Conservation (phyloP, 2,888 invertebrate species). For the Melangyna quadrimaculata region DNA sequence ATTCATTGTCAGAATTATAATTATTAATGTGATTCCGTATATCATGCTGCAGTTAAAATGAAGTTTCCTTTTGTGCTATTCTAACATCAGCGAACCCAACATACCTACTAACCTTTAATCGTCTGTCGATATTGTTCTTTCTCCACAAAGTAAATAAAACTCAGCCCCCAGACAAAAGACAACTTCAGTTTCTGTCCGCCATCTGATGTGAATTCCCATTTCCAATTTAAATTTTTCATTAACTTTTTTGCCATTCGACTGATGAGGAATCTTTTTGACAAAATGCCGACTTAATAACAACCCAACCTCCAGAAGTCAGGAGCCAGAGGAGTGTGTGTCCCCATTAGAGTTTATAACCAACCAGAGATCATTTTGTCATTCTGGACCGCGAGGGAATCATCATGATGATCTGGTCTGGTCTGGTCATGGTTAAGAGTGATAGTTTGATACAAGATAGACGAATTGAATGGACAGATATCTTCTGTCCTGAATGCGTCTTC, state of each 20-base stretch:
- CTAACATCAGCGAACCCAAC: background rate
- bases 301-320: background rate
- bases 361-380: slow-evolving; percentile 46
- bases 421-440: slow-evolving; percentile 56
- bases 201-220: background rate
- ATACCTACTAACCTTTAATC: slow-evolving; percentile 13
- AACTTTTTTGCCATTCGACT: slow-evolving; percentile 48
- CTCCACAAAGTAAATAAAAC: slow-evolving; percentile 8
- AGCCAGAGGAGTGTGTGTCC: slow-evolving; percentile 6
- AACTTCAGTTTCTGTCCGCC: slow-evolving; percentile 12
- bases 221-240: slow-evolving; percentile 43
- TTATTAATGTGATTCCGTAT: slow-evolving; percentile 3
- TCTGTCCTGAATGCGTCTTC: slow-evolving; percentile 34
- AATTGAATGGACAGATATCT: slow-evolving; percentile 45
- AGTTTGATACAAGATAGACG: slow-evolving; percentile 56
- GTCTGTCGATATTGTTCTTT: slow-evolving; percentile 53
- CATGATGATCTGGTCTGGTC: background rate
- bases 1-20: slow-evolving; percentile 9
- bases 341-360: slow-evolving; percentile 36
- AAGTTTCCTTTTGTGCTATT: slow-evolving; percentile 6
- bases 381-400: background rate
- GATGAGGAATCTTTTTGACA: slow-evolving; percentile 64
- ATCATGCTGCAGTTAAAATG: background rate
- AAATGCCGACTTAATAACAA: slow-evolving; percentile 64
- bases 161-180: background rate